A percentile compares a stretch with the other conserved stretches of the same genome.
phyloP scores from a whole-genome alignment of 2,113 vertebrate species.

The Eleginops maclovinus region DNA sequence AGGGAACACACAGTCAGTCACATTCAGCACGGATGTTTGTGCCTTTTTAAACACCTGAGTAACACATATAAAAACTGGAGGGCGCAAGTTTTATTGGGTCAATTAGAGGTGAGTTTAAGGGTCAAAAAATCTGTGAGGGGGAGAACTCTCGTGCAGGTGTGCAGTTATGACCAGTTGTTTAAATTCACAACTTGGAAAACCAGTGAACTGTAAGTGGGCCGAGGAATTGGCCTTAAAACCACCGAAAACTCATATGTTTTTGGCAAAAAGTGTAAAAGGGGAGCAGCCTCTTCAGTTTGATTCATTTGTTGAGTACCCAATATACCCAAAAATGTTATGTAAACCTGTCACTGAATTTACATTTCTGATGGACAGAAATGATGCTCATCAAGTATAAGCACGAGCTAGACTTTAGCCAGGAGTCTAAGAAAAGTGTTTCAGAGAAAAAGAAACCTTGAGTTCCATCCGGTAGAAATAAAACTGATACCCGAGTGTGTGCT shows the following conservation, averaged over 20 bases:
- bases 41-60: conserved; percentile 42
- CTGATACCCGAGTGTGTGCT: not conserved
- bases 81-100: conserved; percentile 50
- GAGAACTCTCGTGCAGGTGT: conserved; percentile 85
- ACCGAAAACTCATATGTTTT: not conserved
- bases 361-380: not conserved
- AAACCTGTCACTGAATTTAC: not conserved
- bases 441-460: not conserved
- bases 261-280: not conserved
- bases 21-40: not conserved
- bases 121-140: conserved; percentile 83
- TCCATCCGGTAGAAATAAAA: conserved; percentile 5
- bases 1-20: conserved; percentile 57
- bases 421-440: conserved; percentile 1
- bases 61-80: conserved; percentile 51
- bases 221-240: not conserved
- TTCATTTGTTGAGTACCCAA: conserved; percentile 39
- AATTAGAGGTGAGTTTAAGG: conserved; percentile 61
- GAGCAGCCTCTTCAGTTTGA: not conserved
- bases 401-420: not conserved
- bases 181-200: conserved; percentile 15
- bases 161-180: conserved; percentile 62
- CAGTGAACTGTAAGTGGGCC: conserved; percentile 7
- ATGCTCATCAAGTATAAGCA: not conserved
- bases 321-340: not conserved